A percentile compares a stretch with the other conserved stretches of the same genome.
Evolutionary conservation across 2,113 vertebrate genomes (phyloP).

Genomic region (Monarcha castaneiventris): DNA sequence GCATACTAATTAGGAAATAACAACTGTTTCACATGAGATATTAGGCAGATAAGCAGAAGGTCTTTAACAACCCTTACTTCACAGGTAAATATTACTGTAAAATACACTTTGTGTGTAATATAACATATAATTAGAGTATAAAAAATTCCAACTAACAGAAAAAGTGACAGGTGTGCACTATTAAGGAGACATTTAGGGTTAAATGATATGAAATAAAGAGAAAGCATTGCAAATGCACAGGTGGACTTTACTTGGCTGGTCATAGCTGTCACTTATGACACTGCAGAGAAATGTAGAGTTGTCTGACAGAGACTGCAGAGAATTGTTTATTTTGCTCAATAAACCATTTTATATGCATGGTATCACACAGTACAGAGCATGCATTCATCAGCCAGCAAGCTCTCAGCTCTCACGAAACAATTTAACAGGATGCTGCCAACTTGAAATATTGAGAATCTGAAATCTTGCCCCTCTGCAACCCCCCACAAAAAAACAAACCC

Average conservation of each 20-base stretch:
- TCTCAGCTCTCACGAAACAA: slow-evolving; percentile 11
- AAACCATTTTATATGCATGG: slow-evolving; percentile 51
- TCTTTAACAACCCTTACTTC: not conserved
- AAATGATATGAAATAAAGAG: not conserved
- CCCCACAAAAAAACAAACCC: not conserved
- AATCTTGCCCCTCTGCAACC: not conserved
- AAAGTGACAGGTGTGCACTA: not conserved
- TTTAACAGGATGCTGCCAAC: slow-evolving; percentile 11
- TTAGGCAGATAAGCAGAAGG: not conserved
- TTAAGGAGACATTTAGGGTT: not conserved
- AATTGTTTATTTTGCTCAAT: slow-evolving; percentile 56
- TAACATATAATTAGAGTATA: not conserved
- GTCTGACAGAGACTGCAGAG: not conserved
- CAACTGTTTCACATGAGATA: not conserved
- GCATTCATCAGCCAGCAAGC: slow-evolving; percentile 20
- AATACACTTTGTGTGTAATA: not conserved
- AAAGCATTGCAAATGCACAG: not conserved
- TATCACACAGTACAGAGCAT: slow-evolving; percentile 6
- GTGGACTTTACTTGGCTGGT: not conserved
- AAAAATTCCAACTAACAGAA: not conserved
- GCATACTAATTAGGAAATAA: not conserved
- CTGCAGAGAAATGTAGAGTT: slow-evolving; percentile 8
- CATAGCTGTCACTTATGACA: slow-evolving; percentile 3
- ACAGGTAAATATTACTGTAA: not conserved
- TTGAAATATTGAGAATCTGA: slow-evolving; percentile 4